phyloP scores from a whole-genome alignment of 2,888 invertebrate genomes.

The Drosophila nigritarsus region DNA sequence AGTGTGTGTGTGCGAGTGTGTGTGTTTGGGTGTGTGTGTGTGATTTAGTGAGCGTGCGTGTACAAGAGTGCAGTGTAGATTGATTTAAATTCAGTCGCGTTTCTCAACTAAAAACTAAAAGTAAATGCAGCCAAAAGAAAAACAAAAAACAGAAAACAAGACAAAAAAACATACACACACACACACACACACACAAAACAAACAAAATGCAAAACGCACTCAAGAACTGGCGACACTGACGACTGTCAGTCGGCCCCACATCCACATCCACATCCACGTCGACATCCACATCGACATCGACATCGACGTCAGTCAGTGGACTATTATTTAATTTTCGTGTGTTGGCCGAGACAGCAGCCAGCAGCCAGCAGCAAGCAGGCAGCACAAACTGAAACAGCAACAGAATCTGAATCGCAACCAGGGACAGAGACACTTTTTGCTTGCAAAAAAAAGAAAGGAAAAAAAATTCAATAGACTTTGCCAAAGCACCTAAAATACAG shows the following conservation, averaged over 20 bases:
- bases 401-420: slow-evolving; percentile 33
- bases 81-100: slow-evolving; percentile 75
- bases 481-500: slow-evolving; percentile 68
- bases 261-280: neutral
- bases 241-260: slow-evolving; percentile 40
- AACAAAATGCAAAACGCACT: slow-evolving; percentile 57
- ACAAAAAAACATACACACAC: neutral
- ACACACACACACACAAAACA: slow-evolving; percentile 30
- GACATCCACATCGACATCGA: slow-evolving; percentile 17
- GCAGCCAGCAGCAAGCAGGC: slow-evolving; percentile 8
- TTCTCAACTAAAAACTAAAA: slow-evolving; percentile 45
- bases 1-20: slow-evolving; percentile 9
- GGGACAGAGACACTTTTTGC: slow-evolving; percentile 59
- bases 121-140: slow-evolving; percentile 44
- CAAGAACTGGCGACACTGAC: slow-evolving; percentile 44
- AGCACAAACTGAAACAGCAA: slow-evolving; percentile 5
- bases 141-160: slow-evolving; percentile 17
- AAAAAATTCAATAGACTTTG: slow-evolving; percentile 52
- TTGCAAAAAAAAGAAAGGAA: slow-evolving; percentile 22
- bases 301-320: slow-evolving; percentile 73
- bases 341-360: slow-evolving; percentile 31
- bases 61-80: slow-evolving; percentile 58
- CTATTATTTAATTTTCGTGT: slow-evolving; percentile 73
- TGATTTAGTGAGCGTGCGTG: slow-evolving; percentile 13
- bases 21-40: slow-evolving; percentile 19